phyloP scores from a whole-genome alignment of 2,113 vertebrate genomes.

The Bos javanicus region DNA sequence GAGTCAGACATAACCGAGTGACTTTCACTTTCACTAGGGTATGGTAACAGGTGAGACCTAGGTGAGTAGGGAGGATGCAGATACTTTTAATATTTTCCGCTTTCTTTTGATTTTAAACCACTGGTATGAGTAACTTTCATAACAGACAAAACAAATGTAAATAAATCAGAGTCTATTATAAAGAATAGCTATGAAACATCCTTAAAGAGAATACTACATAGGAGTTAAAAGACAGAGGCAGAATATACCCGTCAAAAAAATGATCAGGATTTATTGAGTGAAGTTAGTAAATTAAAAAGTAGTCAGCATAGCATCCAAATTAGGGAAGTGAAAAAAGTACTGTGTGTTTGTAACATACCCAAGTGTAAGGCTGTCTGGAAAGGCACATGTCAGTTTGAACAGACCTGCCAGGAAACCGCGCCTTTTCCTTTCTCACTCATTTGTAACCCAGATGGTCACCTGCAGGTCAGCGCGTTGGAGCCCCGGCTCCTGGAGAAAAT shows the following conservation, averaged over 20 bases:
- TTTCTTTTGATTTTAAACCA: not conserved
- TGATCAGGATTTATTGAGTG: not conserved
- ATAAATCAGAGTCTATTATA: not conserved
- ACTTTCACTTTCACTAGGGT: not conserved
- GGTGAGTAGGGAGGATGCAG: not conserved
- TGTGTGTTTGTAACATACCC: too few relatives aligned
- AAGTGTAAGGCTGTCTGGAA: not conserved
- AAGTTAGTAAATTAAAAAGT: not conserved
- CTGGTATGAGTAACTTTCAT: not conserved
- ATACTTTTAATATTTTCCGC: not conserved
- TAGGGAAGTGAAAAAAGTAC: not conserved
- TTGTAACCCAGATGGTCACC: not conserved
- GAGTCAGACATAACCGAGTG: not conserved
- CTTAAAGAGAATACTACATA: not conserved
- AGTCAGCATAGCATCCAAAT: not conserved
- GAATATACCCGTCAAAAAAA: not conserved
- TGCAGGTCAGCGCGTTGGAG: not conserved
- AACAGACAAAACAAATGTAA: not conserved
- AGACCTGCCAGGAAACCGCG: not conserved
- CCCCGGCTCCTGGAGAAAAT: not conserved
- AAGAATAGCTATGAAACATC: not conserved
- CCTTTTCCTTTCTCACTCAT: not conserved
- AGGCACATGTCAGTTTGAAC: not conserved
- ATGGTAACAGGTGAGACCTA: not conserved
- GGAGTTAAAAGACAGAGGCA: not conserved